These are phyloP conservation scores for Idris sp. DNA, from an alignment of 1,140 invertebrate genomes.

Conservation along the genomic window DNA sequence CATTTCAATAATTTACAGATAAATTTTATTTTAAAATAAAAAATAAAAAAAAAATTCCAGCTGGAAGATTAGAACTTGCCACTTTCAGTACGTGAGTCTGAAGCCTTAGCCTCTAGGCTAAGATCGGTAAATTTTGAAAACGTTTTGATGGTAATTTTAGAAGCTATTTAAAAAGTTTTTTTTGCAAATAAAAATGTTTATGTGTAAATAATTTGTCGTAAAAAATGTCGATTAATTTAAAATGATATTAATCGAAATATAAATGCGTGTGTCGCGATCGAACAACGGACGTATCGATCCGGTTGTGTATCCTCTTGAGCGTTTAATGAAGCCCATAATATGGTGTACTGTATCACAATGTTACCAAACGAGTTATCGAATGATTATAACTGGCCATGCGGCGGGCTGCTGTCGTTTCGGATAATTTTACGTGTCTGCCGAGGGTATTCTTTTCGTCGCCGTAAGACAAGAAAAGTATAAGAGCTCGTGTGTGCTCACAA, in stretches of 20 bases:
- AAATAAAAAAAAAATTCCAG: too few species aligned
- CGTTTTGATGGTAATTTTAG: too few species aligned
- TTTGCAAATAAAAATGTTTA: too few species aligned
- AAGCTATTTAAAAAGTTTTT: too few species aligned
- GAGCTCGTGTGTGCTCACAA: slow-evolving; percentile 18
- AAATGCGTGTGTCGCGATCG: slow-evolving; percentile 21
- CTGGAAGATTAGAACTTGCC: too few species aligned
- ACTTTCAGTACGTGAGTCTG: too few species aligned
- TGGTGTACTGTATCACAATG: slow-evolving; percentile 46
- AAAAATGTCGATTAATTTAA: too few species aligned
- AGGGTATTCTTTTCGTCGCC: slow-evolving; percentile 32
- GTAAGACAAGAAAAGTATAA: slow-evolving; percentile 32
- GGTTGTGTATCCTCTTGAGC: slow-evolving; percentile 16
- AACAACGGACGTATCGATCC: slow-evolving; percentile 33
- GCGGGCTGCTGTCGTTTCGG: slow-evolving; percentile 42
- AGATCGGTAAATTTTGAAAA: too few species aligned
- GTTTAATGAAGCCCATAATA: slow-evolving; percentile 59
- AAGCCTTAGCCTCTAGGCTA: too few species aligned
- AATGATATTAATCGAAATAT: too few species aligned
- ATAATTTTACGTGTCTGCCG: slow-evolving; percentile 54
- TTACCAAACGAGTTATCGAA: slow-evolving; percentile 48
- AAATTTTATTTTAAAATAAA: too few species aligned
- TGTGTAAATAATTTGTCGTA: slow-evolving; percentile 21
- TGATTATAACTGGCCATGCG: slow-evolving; percentile 51
- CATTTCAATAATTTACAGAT: too few species aligned